A percentile compares a stretch with the other conserved stretches of the same genome.
These are phyloP conservation scores for Tyto alba DNA, from an alignment of 2,113 vertebrate species.

Conservation along the genomic window DNA sequence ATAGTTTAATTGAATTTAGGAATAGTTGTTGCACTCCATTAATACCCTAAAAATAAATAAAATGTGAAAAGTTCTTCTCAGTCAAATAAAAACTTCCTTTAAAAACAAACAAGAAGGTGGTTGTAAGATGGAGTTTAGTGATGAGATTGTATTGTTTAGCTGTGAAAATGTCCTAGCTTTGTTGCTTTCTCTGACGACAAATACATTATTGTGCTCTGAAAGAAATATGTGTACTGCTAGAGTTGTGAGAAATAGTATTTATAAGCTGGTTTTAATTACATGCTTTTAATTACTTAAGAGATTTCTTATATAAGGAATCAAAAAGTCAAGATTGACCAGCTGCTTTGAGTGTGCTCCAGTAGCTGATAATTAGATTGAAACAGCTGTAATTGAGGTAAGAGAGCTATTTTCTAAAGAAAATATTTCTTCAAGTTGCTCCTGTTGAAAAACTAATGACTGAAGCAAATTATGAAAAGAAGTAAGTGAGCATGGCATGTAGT, in stretches of 20 bases:
- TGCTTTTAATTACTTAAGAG: neutral
- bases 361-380: neutral
- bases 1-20: neutral
- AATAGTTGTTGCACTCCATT: neutral
- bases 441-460: neutral
- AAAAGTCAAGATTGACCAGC: neutral
- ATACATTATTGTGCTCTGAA: neutral
- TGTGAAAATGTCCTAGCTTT: neutral
- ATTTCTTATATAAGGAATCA: neutral
- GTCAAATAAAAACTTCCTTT: neutral
- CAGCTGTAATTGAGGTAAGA: neutral
- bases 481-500: neutral
- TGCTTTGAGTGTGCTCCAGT: neutral
- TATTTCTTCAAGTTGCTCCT: neutral
- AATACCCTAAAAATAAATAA: neutral
- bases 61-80: neutral
- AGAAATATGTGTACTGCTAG: neutral
- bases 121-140: neutral
- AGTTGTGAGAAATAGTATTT: neutral
- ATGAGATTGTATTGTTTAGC: neutral
- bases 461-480: neutral
- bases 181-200: neutral
- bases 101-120: neutral
- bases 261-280: neutral
- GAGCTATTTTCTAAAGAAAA: neutral